phyloP scores from a whole-genome alignment of 2,888 invertebrate genomes.

The Caenorhabditis imperialis region DNA sequence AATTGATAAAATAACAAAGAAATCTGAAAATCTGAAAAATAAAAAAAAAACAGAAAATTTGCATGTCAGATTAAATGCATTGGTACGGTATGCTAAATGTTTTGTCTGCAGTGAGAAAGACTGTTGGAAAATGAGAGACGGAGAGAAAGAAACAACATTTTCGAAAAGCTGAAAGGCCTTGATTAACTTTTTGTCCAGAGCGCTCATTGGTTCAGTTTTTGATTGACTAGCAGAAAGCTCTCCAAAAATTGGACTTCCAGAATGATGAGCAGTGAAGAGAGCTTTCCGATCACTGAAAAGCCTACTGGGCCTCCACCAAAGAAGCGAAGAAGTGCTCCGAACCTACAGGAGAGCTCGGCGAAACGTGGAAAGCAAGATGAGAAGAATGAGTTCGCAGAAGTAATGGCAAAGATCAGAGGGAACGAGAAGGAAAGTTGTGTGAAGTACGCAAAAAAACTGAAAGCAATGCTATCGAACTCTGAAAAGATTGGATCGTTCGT shows the following conservation, averaged over 20 bases:
- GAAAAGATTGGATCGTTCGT: conserved; percentile 34
- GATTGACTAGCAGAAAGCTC: no score
- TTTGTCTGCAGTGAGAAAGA: no score
- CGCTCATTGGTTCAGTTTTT: no score
- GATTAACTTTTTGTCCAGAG: no score
- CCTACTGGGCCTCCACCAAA: conserved; percentile 16
- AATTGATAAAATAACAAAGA: no score
- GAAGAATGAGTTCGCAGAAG: conserved; percentile 27
- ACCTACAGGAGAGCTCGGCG: background rate
- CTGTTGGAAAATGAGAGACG: conserved; percentile 13
- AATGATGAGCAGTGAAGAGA: conserved; percentile 2
- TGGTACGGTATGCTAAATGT: no score
- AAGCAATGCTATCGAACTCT: conserved; percentile 28
- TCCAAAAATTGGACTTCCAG: no score
- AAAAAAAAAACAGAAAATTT: no score
- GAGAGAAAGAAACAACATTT: no score
- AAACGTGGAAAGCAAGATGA: conserved; percentile 13
- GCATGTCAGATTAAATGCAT: no score
- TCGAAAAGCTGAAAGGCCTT: background rate
- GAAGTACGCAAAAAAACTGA: conserved; percentile 35
- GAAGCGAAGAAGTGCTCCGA: conserved; percentile 4
- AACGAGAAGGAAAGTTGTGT: conserved; percentile 21
- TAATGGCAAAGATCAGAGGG: conserved; percentile 19
- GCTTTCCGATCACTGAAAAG: background rate
- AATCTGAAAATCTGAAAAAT: no score